These are phyloP conservation scores for Chiroxiphia lanceolata DNA, from an alignment of 2,797 vertebrate species.

Conservation along the genomic window DNA sequence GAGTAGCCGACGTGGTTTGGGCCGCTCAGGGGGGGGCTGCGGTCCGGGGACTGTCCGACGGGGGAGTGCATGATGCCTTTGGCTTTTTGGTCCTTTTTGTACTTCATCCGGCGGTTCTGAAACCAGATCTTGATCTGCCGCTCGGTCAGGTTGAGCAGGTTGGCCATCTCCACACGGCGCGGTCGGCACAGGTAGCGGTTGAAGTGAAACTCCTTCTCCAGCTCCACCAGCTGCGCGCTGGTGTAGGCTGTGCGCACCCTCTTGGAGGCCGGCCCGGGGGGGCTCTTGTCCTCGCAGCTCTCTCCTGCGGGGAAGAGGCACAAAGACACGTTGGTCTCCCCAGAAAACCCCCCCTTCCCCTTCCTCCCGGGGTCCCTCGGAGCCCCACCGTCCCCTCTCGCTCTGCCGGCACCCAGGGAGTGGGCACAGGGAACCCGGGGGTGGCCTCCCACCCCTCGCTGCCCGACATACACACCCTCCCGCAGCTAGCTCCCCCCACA, in stretches of 20 bases:
- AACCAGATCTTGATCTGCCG: slow-evolving; percentile 99
- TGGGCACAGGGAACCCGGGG: neutral
- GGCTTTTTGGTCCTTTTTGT: slow-evolving; percentile 99
- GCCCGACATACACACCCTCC: neutral
- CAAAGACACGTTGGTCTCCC: neutral
- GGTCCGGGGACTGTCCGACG: slow-evolving; percentile 94
- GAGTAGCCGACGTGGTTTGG: slow-evolving; percentile 94
- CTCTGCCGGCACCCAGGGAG: neutral
- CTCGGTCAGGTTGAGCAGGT: slow-evolving; percentile 96
- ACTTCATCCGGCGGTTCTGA: slow-evolving; percentile 99
- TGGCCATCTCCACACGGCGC: slow-evolving; percentile 97
- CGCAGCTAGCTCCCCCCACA: neutral
- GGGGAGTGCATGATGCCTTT: slow-evolving; percentile 98
- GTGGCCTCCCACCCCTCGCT: neutral
- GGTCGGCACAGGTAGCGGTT: slow-evolving; percentile 97
- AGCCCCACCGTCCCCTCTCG: neutral
- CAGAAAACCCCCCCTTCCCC: neutral
- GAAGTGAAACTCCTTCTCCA: slow-evolving; percentile 99
- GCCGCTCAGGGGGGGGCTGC: slow-evolving; percentile 92
- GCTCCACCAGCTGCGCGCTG: slow-evolving; percentile 95
- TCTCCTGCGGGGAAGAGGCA: slow-evolving; percentile 81
- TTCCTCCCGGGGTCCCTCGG: neutral
- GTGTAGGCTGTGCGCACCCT: slow-evolving; percentile 97
- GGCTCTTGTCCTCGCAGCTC: slow-evolving; percentile 96
- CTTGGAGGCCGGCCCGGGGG: slow-evolving; percentile 94